phyloP scores from a whole-genome alignment of 2,888 invertebrate genomes.

The Osmoderma eremita region DNA sequence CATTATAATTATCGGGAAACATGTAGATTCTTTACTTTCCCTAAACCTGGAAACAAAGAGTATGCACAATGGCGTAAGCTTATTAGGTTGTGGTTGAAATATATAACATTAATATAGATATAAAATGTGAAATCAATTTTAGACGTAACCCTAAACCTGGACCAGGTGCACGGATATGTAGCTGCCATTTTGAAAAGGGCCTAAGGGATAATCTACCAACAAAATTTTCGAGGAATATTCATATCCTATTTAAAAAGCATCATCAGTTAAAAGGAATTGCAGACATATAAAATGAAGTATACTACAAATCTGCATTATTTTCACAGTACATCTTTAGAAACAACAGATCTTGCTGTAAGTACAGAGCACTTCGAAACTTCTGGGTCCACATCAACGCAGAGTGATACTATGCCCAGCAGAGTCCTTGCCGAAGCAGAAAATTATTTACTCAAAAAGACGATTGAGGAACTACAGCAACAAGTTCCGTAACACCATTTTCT shows the following conservation, averaged over 20 bases:
- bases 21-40: no score
- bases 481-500: background rate
- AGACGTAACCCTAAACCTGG: background rate
- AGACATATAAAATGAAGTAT: no score
- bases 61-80: no score
- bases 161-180: background rate
- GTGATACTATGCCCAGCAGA: background rate
- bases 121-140: background rate
- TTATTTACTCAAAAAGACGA: conserved; percentile 2
- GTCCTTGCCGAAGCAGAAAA: conserved; percentile 3
- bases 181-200: background rate
- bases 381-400: background rate
- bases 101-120: no score
- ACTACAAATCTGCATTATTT: no score
- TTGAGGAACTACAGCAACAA: background rate
- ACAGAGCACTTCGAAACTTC: no score
- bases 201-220: background rate
- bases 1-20: no score
- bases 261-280: background rate
- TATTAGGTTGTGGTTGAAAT: no score
- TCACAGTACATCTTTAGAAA: no score
- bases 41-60: no score
- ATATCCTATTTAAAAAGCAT: background rate
- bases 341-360: no score
- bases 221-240: background rate